phyloP scores from a whole-genome alignment of 2,113 vertebrate genomes.

The Ornithorhynchus anatinus region DNA sequence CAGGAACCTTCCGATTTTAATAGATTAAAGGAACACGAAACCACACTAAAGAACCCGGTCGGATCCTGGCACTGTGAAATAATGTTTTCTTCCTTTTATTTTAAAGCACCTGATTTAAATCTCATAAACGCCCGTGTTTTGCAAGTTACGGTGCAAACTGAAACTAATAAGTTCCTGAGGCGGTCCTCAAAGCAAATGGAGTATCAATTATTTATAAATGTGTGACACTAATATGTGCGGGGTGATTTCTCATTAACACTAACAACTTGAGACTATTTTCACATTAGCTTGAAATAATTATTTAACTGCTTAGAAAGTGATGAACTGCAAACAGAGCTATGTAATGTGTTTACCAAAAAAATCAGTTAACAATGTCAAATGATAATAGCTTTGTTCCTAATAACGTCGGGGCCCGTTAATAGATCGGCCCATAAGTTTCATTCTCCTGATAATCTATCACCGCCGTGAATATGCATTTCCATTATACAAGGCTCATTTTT shows the following conservation, averaged over 20 bases:
- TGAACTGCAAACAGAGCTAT: constrained; percentile 62
- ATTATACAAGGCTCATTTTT: too few species aligned
- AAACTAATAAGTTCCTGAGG: constrained; percentile 55
- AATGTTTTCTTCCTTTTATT: constrained; percentile 33
- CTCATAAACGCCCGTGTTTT: constrained; percentile 14
- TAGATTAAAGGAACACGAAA: too few species aligned
- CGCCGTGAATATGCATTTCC: too few species aligned
- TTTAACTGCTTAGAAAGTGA: constrained; percentile 69
- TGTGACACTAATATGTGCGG: constrained; percentile 56
- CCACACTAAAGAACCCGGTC: too few species aligned
- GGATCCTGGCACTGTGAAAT: constrained; percentile 14
- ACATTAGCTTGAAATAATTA: constrained; percentile 70
- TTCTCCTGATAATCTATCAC: too few species aligned
- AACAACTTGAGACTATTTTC: constrained; percentile 66
- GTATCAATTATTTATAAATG: constrained; percentile 65
- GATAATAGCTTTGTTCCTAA: constrained; percentile 61
- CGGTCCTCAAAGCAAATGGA: constrained; percentile 47
- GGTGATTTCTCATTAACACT: constrained; percentile 69
- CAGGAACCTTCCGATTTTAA: too few species aligned
- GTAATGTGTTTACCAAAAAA: constrained; percentile 56
- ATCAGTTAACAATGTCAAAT: constrained; percentile 54
- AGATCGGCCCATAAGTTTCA: constrained; percentile 20
- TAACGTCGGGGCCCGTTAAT: constrained; percentile 29
- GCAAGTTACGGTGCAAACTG: constrained; percentile 57
- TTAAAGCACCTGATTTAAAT: constrained; percentile 48